These are phyloP conservation scores for Pristionchus japonicus DNA, from an alignment of 2,888 invertebrate species.

Conservation along the genomic window DNA sequence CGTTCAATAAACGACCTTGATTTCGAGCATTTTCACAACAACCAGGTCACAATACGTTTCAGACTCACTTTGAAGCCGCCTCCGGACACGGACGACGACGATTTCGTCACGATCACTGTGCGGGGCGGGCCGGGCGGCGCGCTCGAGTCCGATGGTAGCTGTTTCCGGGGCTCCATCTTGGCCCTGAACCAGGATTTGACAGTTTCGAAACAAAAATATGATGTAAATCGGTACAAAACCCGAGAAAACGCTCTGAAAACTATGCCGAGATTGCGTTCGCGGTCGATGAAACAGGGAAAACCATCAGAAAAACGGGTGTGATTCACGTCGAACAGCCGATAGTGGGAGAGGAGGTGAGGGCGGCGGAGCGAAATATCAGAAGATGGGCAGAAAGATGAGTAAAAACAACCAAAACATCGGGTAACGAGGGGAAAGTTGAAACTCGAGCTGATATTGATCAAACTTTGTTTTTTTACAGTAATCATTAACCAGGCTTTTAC, in stretches of 20 bases:
- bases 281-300: constrained; percentile 6
- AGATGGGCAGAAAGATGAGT: not conserved
- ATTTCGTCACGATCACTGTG: constrained; percentile 16
- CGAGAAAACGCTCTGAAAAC: not conserved
- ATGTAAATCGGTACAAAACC: not conserved
- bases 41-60: no score
- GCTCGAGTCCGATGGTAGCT: constrained; percentile 3
- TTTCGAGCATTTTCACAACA: no score
- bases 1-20: no score
- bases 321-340: constrained; percentile 6
- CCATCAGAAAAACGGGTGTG: constrained; percentile 19
- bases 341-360: not conserved
- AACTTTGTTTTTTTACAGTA: no score
- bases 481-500: not conserved
- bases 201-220: not conserved
- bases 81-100: constrained; percentile 29
- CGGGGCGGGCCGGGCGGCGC: not conserved
- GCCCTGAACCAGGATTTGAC: not conserved
- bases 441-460: not conserved
- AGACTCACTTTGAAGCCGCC: constrained; percentile 8
- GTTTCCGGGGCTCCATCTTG: constrained; percentile 25
- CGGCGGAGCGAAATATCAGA: constrained; percentile 8
- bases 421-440: not conserved
- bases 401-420: not conserved
- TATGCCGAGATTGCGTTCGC: not conserved